Base-by-base conservation (phyloP, 2,113 vertebrate species). In the Salvelinus sp. region DNA sequence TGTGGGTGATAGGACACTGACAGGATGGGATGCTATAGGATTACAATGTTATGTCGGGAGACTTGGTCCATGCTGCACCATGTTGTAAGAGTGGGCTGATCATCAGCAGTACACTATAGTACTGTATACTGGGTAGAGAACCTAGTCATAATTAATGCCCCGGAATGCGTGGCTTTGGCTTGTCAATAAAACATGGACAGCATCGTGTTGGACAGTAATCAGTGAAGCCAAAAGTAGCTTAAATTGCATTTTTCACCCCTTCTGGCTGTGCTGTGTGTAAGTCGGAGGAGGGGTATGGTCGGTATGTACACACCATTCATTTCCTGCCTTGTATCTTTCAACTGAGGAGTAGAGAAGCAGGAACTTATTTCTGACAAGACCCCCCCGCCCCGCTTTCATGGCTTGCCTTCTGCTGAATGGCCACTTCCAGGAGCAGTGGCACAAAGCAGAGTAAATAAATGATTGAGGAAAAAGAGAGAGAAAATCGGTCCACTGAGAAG, bases 381-480 rank as follows among this genome's bases (percentile, higher is more conserved):
- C 70, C 3, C 44, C 79, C 72, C 28, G 4, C 79, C 81, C 74
- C 63, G 69, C 85, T 57, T 66, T 74, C 76, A 82, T 2, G 14
- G 20, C 74, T 81, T 2, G 23, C 75, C 79, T 89, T 88, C 76
- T 91, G 91, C 91, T 91, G 88, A 92, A 81, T 78, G 76, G 74
- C 63, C 82, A 38, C 74, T 89, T 90, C 79, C 76, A 72, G 80
- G 30, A 78, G 64, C 79, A 58, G 70, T 47, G 47, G 60, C n/a
- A 74, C 54, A 82, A 63, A 25, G n/a, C 68, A 64, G 44, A 60
- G 81, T 70, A 74, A 68, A 18, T 47, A 30, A 22, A 22, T 3
- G 5, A 13, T 10, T 12, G 12, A 14, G 25, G 67, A 20, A 10
- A 65, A 30, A 68, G 27, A 75, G 65, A 80, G 54, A 69, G 47